phyloP scores from a whole-genome alignment of 2,888 invertebrate genomes.

The Cotesia congregata region DNA sequence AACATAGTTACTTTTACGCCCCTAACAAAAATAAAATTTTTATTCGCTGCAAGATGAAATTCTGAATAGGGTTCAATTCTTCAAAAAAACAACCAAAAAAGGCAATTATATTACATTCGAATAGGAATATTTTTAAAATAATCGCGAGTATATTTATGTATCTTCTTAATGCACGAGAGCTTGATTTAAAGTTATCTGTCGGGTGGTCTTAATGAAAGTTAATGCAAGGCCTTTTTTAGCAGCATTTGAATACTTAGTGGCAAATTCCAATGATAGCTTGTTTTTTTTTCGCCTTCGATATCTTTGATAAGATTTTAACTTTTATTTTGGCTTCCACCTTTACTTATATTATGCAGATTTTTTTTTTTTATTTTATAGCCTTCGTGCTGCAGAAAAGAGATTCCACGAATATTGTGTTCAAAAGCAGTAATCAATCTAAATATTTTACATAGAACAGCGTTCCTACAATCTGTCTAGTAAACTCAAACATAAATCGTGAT shows the following conservation, averaged over 20 bases:
- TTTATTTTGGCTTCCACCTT: not conserved
- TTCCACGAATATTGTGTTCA: slow-evolving; percentile 20
- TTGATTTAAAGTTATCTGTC: not conserved
- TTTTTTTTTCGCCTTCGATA: slow-evolving; percentile 8
- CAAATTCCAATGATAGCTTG: slow-evolving; percentile 9
- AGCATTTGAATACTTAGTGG: not conserved
- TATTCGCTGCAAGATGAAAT: not conserved
- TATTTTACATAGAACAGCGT: not conserved
- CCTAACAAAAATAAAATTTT: not conserved
- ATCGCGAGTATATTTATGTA: not conserved
- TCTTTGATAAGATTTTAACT: slow-evolving; percentile 6
- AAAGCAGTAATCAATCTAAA: slow-evolving; percentile 22
- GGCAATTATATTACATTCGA: not conserved
- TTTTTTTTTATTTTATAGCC: not conserved
- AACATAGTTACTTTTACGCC: slow-evolving; percentile 47
- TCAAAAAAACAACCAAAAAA: not conserved
- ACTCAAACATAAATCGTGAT: not conserved
- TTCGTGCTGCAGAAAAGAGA: slow-evolving; percentile 20
- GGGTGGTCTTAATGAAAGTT: not conserved
- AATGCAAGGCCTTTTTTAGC: not conserved
- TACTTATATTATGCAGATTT: not conserved
- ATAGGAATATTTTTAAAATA: not conserved
- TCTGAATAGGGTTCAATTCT: not conserved
- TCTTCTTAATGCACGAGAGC: not conserved
- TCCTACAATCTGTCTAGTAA: not conserved